A percentile compares a stretch with the other conserved stretches of the same genome.
These are phyloP conservation scores for Homalodisca vitripennis DNA, from an alignment of 1,140 invertebrate species.

Conservation along the genomic window DNA sequence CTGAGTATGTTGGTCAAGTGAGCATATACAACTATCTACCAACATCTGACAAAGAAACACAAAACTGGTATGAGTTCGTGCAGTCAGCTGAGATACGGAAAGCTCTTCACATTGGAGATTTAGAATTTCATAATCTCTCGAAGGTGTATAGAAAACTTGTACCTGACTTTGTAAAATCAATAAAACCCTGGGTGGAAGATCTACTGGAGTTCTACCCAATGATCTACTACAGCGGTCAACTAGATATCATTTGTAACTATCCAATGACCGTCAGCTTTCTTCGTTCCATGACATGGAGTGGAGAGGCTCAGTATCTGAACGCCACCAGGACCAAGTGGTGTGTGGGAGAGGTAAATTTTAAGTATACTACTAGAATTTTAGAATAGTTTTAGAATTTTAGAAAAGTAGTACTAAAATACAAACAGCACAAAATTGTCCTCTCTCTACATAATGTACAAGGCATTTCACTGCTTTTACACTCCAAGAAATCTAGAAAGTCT, in stretches of 20 bases:
- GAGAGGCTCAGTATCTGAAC: slow-evolving; percentile 61
- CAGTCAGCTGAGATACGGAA: slow-evolving; percentile 49
- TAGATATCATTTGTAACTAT: slow-evolving; percentile 84
- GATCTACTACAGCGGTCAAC: slow-evolving; percentile 70
- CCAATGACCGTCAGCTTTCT: slow-evolving; percentile 69
- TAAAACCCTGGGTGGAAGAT: slow-evolving; percentile 71
- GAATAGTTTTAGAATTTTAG: too few species aligned
- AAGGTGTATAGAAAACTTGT: slow-evolving; percentile 67
- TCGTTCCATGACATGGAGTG: slow-evolving; percentile 62
- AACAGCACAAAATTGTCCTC: too few species aligned
- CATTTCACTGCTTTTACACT: too few species aligned
- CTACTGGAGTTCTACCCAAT: slow-evolving; percentile 66
- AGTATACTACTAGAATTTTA: too few species aligned
- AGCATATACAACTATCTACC: slow-evolving; percentile 79
- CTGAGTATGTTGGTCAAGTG: slow-evolving; percentile 63
- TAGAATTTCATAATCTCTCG: slow-evolving; percentile 50
- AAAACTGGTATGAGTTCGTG: slow-evolving; percentile 55
- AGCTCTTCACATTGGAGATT: slow-evolving; percentile 80
- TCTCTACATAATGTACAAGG: too few species aligned
- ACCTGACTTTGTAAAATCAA: slow-evolving; percentile 79
- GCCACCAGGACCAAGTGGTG: slow-evolving; percentile 53
- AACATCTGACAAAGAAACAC: slow-evolving; percentile 47
- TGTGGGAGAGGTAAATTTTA: neutral
- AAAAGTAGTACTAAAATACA: too few species aligned
- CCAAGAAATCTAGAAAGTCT: too few species aligned